Conservation (phyloP, 2,113 vertebrate genomes). For the Gallinago paraguaiae region DNA sequence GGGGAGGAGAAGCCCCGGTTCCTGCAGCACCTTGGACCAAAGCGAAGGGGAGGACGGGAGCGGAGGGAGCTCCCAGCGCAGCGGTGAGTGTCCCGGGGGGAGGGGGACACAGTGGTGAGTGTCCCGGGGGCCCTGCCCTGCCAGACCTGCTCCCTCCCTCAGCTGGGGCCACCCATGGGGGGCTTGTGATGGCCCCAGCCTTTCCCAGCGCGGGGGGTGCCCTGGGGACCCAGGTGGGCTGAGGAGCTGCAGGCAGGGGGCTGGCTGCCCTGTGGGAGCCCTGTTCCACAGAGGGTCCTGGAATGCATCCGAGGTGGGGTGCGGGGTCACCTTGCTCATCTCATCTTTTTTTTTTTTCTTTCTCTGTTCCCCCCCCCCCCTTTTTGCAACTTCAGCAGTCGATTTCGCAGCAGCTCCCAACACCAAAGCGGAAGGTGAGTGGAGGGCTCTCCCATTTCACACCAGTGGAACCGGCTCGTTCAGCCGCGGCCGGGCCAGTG, state of each 20-base stretch:
- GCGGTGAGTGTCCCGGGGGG: conserved; percentile 20
- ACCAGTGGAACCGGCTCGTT: neutral
- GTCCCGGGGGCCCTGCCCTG: neutral
- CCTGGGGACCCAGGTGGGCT: neutral
- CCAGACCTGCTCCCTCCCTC: neutral
- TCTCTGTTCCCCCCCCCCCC: rapidly evolving
- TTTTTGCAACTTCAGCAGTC: neutral
- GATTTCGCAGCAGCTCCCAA: conserved; percentile 29
- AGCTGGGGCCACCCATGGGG: neutral
- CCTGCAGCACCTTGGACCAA: conserved; percentile 48
- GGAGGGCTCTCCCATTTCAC: neutral
- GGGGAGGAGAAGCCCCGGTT: conserved; percentile 23
- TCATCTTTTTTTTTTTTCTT: neutral
- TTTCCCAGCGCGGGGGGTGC: neutral
- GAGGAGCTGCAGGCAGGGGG: neutral
- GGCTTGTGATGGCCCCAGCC: neutral
- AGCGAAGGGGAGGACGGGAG: conserved; percentile 37
- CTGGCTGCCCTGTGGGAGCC: neutral
- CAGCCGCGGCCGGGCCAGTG: neutral
- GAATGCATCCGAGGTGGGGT: neutral
- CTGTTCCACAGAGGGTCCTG: neutral
- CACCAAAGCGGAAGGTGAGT: conserved; percentile 70
- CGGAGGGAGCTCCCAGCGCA: conserved; percentile 38
- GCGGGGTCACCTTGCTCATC: neutral
- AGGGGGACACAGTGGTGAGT: conserved; percentile 33